These are phyloP conservation scores for Elephas maximus DNA, from an alignment of 2,113 vertebrate species.

Conservation along the genomic window DNA sequence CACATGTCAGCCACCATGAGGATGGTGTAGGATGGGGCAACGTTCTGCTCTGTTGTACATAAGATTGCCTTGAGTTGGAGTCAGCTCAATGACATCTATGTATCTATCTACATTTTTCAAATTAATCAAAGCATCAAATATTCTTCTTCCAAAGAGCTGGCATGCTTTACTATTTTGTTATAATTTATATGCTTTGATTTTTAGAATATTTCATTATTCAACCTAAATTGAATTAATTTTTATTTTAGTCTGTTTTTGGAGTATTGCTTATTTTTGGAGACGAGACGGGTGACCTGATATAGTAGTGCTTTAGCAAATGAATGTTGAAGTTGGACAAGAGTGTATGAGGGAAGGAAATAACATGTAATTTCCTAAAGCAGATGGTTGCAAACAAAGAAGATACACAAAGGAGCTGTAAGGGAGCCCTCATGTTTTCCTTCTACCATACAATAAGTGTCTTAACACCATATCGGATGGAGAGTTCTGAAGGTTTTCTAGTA, in stretches of 20 bases:
- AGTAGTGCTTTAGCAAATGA: not conserved
- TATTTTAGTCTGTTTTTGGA: not conserved
- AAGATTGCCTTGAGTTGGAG: too few species aligned
- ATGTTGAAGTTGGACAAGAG: not conserved
- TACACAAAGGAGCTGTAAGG: not conserved
- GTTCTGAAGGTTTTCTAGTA: slow-evolving; percentile 15
- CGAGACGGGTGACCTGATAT: not conserved
- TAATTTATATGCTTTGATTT: not conserved
- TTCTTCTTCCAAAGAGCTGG: not conserved
- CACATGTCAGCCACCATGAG: too few species aligned
- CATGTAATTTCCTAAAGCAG: not conserved
- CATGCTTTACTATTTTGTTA: not conserved
- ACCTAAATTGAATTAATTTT: not conserved
- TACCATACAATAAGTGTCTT: not conserved
- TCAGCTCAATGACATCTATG: too few species aligned
- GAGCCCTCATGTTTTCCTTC: not conserved
- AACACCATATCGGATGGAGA: not conserved
- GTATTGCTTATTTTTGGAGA: not conserved
- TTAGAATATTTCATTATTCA: slow-evolving; percentile 6
- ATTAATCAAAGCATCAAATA: not conserved
- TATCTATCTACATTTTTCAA: not conserved
- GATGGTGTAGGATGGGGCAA: too few species aligned
- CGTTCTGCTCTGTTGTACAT: too few species aligned
- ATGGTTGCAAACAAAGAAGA: not conserved
- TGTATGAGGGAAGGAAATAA: not conserved